Evolutionary conservation across 2,113 vertebrate species (phyloP).

Genomic region (Brevimyrus niger): DNA sequence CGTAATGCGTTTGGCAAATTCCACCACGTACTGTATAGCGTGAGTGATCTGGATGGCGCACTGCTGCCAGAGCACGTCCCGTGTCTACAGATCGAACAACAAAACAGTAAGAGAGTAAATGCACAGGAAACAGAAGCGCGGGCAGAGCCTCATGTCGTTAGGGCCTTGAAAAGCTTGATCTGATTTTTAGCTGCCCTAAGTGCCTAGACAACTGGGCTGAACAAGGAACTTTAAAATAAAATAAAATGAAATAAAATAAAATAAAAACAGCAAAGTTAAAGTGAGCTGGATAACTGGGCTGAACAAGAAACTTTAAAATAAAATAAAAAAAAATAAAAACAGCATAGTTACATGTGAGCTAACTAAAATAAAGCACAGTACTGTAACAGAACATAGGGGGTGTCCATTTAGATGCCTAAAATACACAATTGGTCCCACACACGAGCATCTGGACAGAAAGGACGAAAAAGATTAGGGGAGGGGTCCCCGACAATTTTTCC

Average conservation of each 20-base stretch:
- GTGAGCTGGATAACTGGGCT: too few species aligned
- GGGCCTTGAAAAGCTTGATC: not conserved
- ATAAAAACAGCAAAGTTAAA: not conserved
- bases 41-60: constrained; percentile 98
- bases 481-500: not conserved
- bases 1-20: constrained; percentile 97
- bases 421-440: not conserved
- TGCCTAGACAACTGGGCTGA: not conserved
- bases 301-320: too few species aligned
- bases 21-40: constrained; percentile 97
- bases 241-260: not conserved
- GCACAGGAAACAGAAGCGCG: not conserved
- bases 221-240: not conserved
- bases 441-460: not conserved
- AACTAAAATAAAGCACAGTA: not conserved
- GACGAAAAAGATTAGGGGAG: not conserved
- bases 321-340: not conserved
- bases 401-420: not conserved
- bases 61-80: constrained; percentile 95
- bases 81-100: constrained; percentile 61
- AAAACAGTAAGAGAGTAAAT: not conserved
- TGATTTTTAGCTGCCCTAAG: not conserved
- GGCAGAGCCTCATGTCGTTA: not conserved
- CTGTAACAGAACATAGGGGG: not conserved
- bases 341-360: not conserved